Evolutionary conservation across 2,888 invertebrate species (phyloP).

Genomic region (Parochlus steinenii): DNA sequence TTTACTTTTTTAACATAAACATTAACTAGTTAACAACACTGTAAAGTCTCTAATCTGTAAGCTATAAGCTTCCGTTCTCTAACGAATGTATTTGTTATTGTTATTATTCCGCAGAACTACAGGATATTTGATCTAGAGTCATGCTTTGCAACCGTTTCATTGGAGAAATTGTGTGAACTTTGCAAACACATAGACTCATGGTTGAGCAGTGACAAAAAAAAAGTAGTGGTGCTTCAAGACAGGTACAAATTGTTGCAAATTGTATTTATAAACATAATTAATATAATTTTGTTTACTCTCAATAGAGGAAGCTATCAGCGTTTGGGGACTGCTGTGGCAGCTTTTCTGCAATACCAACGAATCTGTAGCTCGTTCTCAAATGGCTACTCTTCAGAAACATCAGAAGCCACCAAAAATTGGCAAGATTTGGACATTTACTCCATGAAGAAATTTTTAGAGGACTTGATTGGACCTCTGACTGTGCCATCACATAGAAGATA

Average conservation of each 20-base stretch:
- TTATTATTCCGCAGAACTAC: constrained; percentile 19
- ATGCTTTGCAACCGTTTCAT: constrained; percentile 33
- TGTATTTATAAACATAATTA: background rate
- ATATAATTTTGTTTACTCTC: constrained; percentile 13
- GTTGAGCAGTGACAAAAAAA: constrained; percentile 65
- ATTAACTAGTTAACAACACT: too few species aligned
- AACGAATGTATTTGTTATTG: too few species aligned
- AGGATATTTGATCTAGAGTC: constrained; percentile 20
- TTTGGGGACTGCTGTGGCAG: constrained; percentile 73
- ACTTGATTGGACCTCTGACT: constrained; percentile 51
- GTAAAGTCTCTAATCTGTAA: too few species aligned
- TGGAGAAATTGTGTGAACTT: constrained; percentile 77
- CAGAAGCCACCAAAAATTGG: constrained; percentile 18
- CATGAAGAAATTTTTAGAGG: constrained; percentile 80
- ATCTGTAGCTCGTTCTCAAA: constrained; percentile 50
- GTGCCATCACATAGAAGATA: constrained; percentile 63
- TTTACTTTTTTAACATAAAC: too few species aligned
- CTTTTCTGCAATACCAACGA: constrained; percentile 87
- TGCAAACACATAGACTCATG: constrained; percentile 90
- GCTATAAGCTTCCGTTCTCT: too few species aligned
- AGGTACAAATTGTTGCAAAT: constrained; percentile 36
- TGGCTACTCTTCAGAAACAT: constrained; percentile 25
- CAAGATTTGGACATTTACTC: constrained; percentile 83
- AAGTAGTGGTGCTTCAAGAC: constrained; percentile 77
- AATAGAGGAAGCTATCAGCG: constrained; percentile 69